These are phyloP conservation scores for Falco novaeseelandiae DNA, from an alignment of 2,797 vertebrate genomes.

Conservation along the genomic window DNA sequence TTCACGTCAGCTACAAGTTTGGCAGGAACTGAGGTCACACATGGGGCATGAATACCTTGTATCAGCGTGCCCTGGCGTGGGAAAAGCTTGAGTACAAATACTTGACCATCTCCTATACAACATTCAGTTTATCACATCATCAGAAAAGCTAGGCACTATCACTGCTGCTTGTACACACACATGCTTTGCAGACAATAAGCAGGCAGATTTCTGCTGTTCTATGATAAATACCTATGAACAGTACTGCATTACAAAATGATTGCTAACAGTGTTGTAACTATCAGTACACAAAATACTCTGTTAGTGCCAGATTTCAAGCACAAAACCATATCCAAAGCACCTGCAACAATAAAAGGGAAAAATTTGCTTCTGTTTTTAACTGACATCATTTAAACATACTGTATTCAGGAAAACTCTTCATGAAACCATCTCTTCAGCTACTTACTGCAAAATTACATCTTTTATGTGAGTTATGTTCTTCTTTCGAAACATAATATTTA, in stretches of 20 bases:
- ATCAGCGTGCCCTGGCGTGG: neutral
- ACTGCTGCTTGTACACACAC: neutral
- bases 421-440: neutral
- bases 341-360: neutral
- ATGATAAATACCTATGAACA: neutral
- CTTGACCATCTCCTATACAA: neutral
- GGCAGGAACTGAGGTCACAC: neutral
- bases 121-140: neutral
- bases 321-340: neutral
- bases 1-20: neutral
- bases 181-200: neutral
- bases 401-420: neutral
- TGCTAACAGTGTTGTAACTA: neutral
- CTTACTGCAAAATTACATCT: neutral
- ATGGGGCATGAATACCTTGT: neutral
- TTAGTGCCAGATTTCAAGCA: neutral
- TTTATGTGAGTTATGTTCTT: neutral
- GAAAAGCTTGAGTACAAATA: neutral
- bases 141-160: neutral
- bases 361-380: neutral
- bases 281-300: neutral
- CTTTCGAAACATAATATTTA: neutral
- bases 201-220: neutral
- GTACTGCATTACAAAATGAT: neutral
- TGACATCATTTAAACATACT: neutral